Conservation (phyloP, 2,797 vertebrate species). For the Etheostoma perlongum region DNA sequence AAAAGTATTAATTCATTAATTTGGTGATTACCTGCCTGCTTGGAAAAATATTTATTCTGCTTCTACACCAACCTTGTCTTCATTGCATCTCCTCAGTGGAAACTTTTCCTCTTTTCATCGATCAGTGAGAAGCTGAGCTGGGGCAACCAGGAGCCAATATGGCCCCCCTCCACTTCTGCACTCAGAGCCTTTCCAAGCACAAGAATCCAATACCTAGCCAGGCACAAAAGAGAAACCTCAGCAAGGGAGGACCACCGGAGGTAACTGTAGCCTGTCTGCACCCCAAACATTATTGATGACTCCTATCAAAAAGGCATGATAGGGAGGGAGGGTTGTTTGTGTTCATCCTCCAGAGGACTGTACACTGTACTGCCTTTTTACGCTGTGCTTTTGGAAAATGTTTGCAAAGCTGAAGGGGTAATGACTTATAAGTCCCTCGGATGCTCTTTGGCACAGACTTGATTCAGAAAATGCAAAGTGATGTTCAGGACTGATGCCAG, state of each 20-base stretch:
- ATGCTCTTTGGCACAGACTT: slow-evolving; percentile 29
- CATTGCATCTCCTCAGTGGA: not conserved
- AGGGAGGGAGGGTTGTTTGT: slow-evolving; percentile 13
- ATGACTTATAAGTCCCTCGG: not conserved
- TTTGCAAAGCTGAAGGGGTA: slow-evolving; percentile 12
- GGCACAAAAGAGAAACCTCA: slow-evolving; percentile 81
- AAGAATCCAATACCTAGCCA: slow-evolving; percentile 80
- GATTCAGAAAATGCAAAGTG: slow-evolving; percentile 55
- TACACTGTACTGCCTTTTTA: slow-evolving; percentile 26
- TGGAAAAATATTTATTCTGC: slow-evolving; percentile 31
- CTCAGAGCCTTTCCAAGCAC: slow-evolving; percentile 67
- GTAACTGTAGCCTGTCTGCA: slow-evolving; percentile 68
- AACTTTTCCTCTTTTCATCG: slow-evolving; percentile 16
- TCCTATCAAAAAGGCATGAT: slow-evolving; percentile 55
- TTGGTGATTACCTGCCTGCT: not conserved
- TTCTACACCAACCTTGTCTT: not conserved
- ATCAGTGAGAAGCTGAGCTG: slow-evolving; percentile 77
- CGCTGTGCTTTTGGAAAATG: slow-evolving; percentile 29
- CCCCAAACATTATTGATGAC: slow-evolving; percentile 65
- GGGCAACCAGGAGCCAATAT: slow-evolving; percentile 84
- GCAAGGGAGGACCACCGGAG: slow-evolving; percentile 67
- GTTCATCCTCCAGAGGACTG: not conserved
- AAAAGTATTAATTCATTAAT: slow-evolving; percentile 1
- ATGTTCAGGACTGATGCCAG: slow-evolving; percentile 62
- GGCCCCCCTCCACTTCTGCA: slow-evolving; percentile 60